Evolutionary conservation across 1,140 invertebrate genomes (phyloP), one percentile per base, ranked within the genome.

Genomic region (Cataglyphis hispanica): DNA sequence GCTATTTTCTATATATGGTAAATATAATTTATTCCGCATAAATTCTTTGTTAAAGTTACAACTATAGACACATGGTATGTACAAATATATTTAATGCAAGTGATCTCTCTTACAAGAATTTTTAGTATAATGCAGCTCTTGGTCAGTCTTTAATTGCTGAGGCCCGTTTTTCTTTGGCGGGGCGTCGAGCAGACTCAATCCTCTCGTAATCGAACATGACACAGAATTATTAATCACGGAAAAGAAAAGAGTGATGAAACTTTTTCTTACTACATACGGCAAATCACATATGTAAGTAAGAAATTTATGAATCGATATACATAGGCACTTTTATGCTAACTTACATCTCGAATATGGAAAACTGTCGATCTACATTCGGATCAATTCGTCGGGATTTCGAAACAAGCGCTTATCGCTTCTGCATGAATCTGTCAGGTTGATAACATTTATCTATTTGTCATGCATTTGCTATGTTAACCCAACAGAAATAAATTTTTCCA

Each of bases 111-210:
- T 93, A 93, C 80, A 92, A 92, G 89, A 92, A 92, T 92, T 93
- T 92, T 93, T 92, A 94, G 87, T 93, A 89, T 94, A 94, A 95
- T 95, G 94, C 93, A 94, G 94, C 92, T 95, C 93, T 95, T 93
- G 92, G 91, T 94, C 94, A 95, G 94, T 95, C 94, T 94, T 95
- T 90, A 91, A 87, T 93, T 94, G 92, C 92, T 87, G 93, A 94
- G 92, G 91, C 93, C 91, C 89, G 74, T 53, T 80, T 37, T 13
- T 66, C 87, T 89, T 60, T 87, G 78, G 85, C 91, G 74, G 91
- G 77, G 77, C 91, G 69, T 88, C 92, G 72, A 92, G 85, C 90
- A 93, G 89, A 92, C 88, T 87, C 89, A 77, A 89, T 91, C 83
- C 46, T 90, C 70, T 80, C 74, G 89, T 76, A 70, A 89, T 87